phyloP scores from a whole-genome alignment of 1,140 invertebrate species.

The Drosophila elegans region DNA sequence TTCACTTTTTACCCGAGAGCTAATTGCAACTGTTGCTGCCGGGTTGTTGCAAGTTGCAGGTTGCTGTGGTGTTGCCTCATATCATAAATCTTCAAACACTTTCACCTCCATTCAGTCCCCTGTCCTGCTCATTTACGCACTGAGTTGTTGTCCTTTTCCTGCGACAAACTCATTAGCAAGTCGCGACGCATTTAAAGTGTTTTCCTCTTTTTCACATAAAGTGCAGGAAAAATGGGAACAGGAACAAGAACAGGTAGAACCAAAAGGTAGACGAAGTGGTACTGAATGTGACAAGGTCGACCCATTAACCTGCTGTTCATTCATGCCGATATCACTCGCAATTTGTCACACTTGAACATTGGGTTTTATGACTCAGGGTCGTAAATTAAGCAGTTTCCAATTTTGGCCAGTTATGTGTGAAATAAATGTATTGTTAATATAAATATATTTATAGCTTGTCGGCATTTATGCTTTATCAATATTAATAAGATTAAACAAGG shows the following conservation, averaged over 20 bases:
- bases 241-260: slow-evolving; percentile 45
- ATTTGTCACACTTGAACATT: slow-evolving; percentile 65
- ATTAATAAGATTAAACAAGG: background rate
- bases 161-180: slow-evolving; percentile 73
- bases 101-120: slow-evolving; percentile 75
- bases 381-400: slow-evolving; percentile 28
- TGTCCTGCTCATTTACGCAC: slow-evolving; percentile 15
- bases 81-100: slow-evolving; percentile 80
- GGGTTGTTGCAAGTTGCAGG: slow-evolving; percentile 26
- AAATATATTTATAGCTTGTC: background rate
- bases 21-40: slow-evolving; percentile 55
- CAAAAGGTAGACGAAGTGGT: slow-evolving; percentile 35
- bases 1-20: slow-evolving; percentile 74
- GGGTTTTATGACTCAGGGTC: slow-evolving; percentile 20
- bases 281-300: slow-evolving; percentile 28
- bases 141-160: slow-evolving; percentile 32
- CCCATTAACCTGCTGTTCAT: slow-evolving; percentile 58
- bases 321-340: slow-evolving; percentile 47
- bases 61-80: slow-evolving; percentile 61
- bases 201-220: slow-evolving; percentile 24
- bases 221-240: slow-evolving; percentile 13
- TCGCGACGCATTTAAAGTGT: slow-evolving; percentile 74
- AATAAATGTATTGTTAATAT: slow-evolving; percentile 7
- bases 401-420: slow-evolving; percentile 25
- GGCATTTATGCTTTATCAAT: background rate